phyloP scores from a whole-genome alignment of 2,797 vertebrate species.

The Coendou prehensilis region DNA sequence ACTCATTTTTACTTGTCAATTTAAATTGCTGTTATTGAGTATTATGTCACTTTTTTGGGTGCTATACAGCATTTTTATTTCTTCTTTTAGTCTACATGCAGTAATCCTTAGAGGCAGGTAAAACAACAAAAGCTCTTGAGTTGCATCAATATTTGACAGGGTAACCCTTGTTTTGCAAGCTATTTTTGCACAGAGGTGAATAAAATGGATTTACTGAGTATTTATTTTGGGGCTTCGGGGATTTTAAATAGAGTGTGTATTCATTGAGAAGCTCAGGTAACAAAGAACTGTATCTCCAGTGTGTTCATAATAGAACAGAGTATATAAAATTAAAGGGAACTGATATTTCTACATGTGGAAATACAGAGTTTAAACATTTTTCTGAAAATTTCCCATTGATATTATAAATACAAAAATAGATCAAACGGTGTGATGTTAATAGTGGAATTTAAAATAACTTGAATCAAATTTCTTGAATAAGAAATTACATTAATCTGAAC shows the following conservation, averaged over 20 bases:
- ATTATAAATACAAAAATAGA: slow-evolving; percentile 46
- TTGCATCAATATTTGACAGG: slow-evolving; percentile 64
- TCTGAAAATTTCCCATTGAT: neutral
- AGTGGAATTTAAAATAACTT: slow-evolving; percentile 15
- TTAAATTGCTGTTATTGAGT: slow-evolving; percentile 11
- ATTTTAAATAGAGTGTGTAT: slow-evolving; percentile 67
- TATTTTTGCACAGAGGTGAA: slow-evolving; percentile 45
- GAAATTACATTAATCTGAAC: slow-evolving; percentile 55
- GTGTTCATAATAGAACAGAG: neutral
- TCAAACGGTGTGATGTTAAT: slow-evolving; percentile 11
- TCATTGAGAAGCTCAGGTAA: neutral
- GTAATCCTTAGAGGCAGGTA: neutral
- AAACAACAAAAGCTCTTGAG: slow-evolving; percentile 19
- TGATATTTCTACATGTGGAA: slow-evolving; percentile 37
- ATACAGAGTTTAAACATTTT: neutral
- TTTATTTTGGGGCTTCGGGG: slow-evolving; percentile 60
- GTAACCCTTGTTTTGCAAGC: slow-evolving; percentile 50
- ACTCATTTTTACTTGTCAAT: neutral
- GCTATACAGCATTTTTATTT: slow-evolving; percentile 22
- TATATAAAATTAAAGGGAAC: slow-evolving; percentile 16
- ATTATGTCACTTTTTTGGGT: neutral
- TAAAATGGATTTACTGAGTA: slow-evolving; percentile 66
- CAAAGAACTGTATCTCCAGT: neutral
- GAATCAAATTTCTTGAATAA: slow-evolving; percentile 55
- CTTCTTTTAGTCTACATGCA: neutral